Evolutionary conservation across 2,113 vertebrate species (phyloP).

Genomic region (Sigmodon hispidus): DNA sequence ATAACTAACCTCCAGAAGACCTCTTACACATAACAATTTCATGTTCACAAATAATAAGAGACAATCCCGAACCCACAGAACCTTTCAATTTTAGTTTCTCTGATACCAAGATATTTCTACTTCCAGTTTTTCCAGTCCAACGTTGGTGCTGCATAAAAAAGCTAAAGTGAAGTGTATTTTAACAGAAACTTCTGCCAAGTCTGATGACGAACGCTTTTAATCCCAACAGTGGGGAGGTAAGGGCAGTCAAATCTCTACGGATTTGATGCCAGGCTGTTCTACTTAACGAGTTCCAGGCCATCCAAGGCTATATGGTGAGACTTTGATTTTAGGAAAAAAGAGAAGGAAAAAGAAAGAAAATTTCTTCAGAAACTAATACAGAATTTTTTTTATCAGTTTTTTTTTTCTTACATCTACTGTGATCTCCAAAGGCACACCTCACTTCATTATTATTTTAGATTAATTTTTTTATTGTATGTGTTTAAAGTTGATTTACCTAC

Average conservation of each 20-base stretch:
- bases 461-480: neutral
- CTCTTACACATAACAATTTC: neutral
- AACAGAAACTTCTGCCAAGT: neutral
- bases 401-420: slow-evolving; percentile 18
- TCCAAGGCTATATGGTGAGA: neutral
- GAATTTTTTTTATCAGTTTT: slow-evolving; percentile 31
- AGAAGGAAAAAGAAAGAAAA: fast-evolving
- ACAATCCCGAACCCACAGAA: neutral
- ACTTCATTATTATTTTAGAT: neutral
- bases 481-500: neutral
- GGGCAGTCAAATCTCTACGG: neutral
- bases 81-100: slow-evolving; percentile 25
- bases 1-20: neutral
- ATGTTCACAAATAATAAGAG: neutral
- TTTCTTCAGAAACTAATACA: slow-evolving; percentile 24
- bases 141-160: slow-evolving; percentile 45
- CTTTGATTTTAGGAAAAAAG: neutral
- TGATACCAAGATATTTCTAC: neutral
- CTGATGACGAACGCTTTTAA: neutral
- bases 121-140: neutral
- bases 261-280: neutral
- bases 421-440: slow-evolving; percentile 22
- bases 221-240: neutral
- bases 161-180: neutral
- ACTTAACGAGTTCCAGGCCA: neutral